phyloP scores from a whole-genome alignment of 2,797 vertebrate species.

The Sebastes alutus region DNA sequence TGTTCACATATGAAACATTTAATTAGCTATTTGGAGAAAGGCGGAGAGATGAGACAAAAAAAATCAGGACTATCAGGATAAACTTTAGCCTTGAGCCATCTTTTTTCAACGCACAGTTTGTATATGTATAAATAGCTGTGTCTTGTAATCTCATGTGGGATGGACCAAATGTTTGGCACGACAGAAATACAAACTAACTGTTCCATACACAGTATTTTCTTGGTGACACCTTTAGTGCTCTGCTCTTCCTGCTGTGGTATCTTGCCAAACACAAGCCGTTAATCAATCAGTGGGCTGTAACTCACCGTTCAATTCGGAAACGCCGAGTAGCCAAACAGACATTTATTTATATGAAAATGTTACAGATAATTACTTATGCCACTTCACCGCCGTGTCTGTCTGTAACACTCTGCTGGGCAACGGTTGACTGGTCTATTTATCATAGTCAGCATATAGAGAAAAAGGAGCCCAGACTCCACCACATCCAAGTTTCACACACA shows the following conservation, averaged over 20 bases:
- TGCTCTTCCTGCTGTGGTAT: conserved; percentile 19
- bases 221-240: conserved; percentile 1
- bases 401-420: neutral
- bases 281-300: conserved; percentile 40
- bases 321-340: neutral
- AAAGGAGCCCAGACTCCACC: neutral
- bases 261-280: conserved; percentile 3
- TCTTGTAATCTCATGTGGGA: neutral
- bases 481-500: neutral
- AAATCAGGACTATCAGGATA: neutral
- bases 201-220: neutral
- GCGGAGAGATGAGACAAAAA: too few relatives aligned
- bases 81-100: neutral
- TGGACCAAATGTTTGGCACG: neutral
- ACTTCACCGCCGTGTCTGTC: conserved; percentile 1
- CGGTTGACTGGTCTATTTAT: conserved; percentile 23
- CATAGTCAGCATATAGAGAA: conserved; percentile 20
- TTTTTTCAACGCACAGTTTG: neutral
- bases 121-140: neutral
- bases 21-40: too few relatives aligned
- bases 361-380: conserved; percentile 29
- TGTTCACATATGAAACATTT: too few relatives aligned
- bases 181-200: neutral
- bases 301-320: conserved; percentile 7
- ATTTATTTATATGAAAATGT: conserved; percentile 41